Conservation (phyloP, 2,797 vertebrate genomes). For the Pyrocephalus nanus region DNA sequence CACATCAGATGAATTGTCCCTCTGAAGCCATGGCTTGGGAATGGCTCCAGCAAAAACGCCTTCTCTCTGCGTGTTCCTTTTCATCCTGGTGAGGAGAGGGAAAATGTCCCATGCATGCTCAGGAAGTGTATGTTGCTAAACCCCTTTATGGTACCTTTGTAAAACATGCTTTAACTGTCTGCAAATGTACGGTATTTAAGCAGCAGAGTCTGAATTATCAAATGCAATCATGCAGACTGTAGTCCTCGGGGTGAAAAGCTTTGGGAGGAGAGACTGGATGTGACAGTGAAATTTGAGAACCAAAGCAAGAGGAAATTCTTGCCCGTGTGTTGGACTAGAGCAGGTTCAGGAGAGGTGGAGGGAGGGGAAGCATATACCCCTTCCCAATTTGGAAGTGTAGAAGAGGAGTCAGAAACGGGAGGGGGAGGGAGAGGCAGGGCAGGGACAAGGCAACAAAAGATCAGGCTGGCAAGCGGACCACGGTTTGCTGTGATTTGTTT, state of each 20-base stretch:
- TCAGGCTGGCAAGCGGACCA: not conserved
- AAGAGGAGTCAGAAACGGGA: not conserved
- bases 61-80: not conserved
- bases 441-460: not conserved
- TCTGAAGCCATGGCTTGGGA: not conserved
- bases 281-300: slow-evolving; percentile 12
- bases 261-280: not conserved
- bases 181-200: not conserved
- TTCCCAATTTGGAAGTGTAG: not conserved
- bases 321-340: not conserved
- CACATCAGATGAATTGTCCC: fast-evolving
- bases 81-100: fast-evolving
- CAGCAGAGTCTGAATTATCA: not conserved
- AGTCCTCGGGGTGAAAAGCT: not conserved
- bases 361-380: not conserved
- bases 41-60: not conserved
- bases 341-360: not conserved
- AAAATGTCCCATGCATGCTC: fast-evolving
- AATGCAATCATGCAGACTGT: not conserved
- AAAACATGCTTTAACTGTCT: slow-evolving; percentile 1
- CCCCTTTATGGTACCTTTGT: not conserved
- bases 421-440: not conserved
- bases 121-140: not conserved
- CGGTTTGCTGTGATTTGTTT: not conserved
- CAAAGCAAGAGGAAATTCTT: slow-evolving; percentile 12